These are phyloP conservation scores for Danaus chrysippus DNA, from an alignment of 2,888 invertebrate species.

Conservation along the genomic window DNA sequence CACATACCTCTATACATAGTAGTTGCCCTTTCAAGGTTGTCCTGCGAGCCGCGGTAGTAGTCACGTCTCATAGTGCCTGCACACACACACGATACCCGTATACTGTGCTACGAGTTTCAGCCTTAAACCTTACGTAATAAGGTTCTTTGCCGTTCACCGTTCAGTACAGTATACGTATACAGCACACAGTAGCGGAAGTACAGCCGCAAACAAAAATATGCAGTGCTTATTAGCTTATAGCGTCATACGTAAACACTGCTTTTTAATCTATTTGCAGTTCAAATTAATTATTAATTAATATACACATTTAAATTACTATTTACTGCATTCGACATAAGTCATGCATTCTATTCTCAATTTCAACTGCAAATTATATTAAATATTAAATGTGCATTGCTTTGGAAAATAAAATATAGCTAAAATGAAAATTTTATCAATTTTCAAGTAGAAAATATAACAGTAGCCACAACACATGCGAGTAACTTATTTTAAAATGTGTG, in stretches of 20 bases:
- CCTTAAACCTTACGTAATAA: constrained; percentile 5
- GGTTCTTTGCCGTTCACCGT: background rate
- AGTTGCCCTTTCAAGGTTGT: constrained; percentile 86
- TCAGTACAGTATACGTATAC: constrained; percentile 1
- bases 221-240: constrained; percentile 15
- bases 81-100: constrained; percentile 29
- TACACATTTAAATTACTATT: too few relatives aligned
- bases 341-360: too few relatives aligned
- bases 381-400: background rate
- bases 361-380: too few relatives aligned
- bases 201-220: constrained; percentile 20
- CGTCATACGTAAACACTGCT: background rate
- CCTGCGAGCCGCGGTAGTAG: constrained; percentile 95
- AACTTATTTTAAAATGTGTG: too few relatives aligned
- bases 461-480: too few relatives aligned
- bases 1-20: constrained; percentile 84
- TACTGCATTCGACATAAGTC: too few relatives aligned
- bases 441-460: too few relatives aligned
- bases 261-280: too few relatives aligned
- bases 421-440: too few relatives aligned
- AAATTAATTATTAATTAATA: too few relatives aligned
- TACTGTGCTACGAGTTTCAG: constrained; percentile 10
- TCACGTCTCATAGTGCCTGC: constrained; percentile 87
- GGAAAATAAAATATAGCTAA: constrained; percentile 1
- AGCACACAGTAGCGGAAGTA: constrained; percentile 7